Conservation (phyloP, 2,888 invertebrate species). For the Heliconius charithonia region DNA sequence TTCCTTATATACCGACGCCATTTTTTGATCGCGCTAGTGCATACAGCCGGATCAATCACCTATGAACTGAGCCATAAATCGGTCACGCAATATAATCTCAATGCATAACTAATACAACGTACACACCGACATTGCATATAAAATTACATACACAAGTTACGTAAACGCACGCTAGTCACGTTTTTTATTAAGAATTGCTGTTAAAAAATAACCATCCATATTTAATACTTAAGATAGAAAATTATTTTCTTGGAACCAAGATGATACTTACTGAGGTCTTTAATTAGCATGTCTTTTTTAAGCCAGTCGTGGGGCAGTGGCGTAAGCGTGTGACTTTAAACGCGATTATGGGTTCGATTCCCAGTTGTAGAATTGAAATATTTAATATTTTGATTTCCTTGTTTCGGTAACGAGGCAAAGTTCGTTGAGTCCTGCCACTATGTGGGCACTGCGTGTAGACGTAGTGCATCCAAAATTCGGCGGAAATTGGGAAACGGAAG, state of each 20-base stretch:
- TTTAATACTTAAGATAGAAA: slow-evolving; percentile 33
- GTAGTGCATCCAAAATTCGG: no score
- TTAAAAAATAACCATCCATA: slow-evolving; percentile 32
- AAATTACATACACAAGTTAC: slow-evolving; percentile 42
- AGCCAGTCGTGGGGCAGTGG: no score
- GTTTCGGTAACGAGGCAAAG: no score
- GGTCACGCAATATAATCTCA: slow-evolving; percentile 59
- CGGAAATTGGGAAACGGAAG: no score
- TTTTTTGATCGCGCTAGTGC: slow-evolving; percentile 47
- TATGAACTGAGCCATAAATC: slow-evolving; percentile 65
- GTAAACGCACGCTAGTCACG: slow-evolving; percentile 43
- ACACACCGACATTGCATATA: slow-evolving; percentile 42
- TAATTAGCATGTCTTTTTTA: not conserved
- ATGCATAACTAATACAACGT: slow-evolving; percentile 53
- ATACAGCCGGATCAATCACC: slow-evolving; percentile 62
- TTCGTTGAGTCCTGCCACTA: no score
- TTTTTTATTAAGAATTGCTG: slow-evolving; percentile 40
- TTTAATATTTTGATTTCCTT: no score
- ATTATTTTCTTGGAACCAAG: slow-evolving; percentile 38
- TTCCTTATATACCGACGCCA: not conserved
- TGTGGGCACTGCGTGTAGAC: no score
- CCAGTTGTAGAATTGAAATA: no score
- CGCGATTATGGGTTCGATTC: no score
- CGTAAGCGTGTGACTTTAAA: no score
- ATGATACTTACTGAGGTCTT: slow-evolving; percentile 24